Evolutionary conservation across 2,797 vertebrate genomes (phyloP), one percentile per base, ranked within the genome.

Genomic region (Malurus leucopterus): DNA sequence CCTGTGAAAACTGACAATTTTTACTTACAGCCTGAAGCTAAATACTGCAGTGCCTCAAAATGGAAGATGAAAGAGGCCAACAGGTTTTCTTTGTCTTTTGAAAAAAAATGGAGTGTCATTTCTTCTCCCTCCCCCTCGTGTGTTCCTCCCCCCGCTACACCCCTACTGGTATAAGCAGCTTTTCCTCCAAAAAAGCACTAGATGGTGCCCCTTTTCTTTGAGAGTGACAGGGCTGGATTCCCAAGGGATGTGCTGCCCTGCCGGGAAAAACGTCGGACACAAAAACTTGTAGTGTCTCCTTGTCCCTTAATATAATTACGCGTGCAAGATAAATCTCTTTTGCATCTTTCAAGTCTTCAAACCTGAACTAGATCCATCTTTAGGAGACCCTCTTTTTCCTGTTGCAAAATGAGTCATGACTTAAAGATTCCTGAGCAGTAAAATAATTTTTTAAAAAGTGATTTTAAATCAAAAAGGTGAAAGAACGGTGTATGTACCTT

Each of bases 121-220:
- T 93, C 86, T 90, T 69, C 55, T 80, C 53, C 72, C 69, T 78
- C 49, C 86, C 64, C 24, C 7, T 84, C 8, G 3, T 40, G 50
- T 24, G 30, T 88, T 76, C 86, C 68, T 81, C 23, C 71, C 91
- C 88, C 64, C 8, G 4, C 44, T 83, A 49, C 32, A 74, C 83
- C 81, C 90, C 68, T 38, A 6, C 24, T 30, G 44, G 57, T 23
- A 43, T 62, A 47, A 93, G 89, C 87, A 97, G 97, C 96, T 96
- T 97, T 98, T 98, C 98, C 98, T 95, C 93, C 88, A 93, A 94
- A 96, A 98, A 97, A 98, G 97, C 98, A 98, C 98, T 99, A 99
- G 98, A 98, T 99, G 98, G 98, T 98, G 98, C 98, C 98, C 98
- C 97, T 97, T 98, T 98, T 97, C 98, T 98, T 98, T 94, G 88